Evolutionary conservation across 2,797 vertebrate species (phyloP), one percentile per base, ranked within the genome.

Genomic region (Acrossocheilus wenchowensis): DNA sequence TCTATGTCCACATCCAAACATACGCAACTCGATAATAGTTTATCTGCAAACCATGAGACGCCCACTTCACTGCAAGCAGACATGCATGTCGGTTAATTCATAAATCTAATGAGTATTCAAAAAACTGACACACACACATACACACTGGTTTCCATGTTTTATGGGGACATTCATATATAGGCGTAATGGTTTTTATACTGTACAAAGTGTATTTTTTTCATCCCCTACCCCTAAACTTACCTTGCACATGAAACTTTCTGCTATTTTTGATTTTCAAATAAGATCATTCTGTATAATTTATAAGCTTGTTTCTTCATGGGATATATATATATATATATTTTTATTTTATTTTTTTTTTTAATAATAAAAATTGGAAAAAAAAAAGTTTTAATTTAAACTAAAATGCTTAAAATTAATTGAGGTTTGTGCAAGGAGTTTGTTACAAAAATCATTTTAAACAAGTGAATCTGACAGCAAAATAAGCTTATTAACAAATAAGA

Each of bases 1-100:
- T 80, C 64, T 72, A 73, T 82, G 78, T 48, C 54, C 79, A 52
- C 50, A 86, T 60, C 50, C 82, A 74, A 87, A 83, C 80, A 81
- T 79, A 81, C 64, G 41, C 66, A 71, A 57, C 72, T 75, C 26
- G 26, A 30, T 82, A 86, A 75, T 39, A 66, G 74, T 43, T 64
- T 60, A 62, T 73, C 26, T 73, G 45, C 17, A 83, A 74, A 85
- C 23, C 57, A 66, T 66, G 15, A 66, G 26, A 66, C 30, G 14
- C 64, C 64, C 15, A 36, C 64, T 68, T 68, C 30, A 68, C 64
- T 68, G 30, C 15, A 19, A 36, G 30, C 30, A 66, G 57, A 86
- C 26, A 82, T 39, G 30, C 73, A 54, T 68, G 36, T 87, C 74
- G 39, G 50, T 26, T 75, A 41, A 78, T 85, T 88, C 39, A 66